Evolutionary conservation across 2,888 invertebrate genomes (phyloP), one percentile per base, ranked within the genome.

Genomic region (Dicyrtoma fusca): DNA sequence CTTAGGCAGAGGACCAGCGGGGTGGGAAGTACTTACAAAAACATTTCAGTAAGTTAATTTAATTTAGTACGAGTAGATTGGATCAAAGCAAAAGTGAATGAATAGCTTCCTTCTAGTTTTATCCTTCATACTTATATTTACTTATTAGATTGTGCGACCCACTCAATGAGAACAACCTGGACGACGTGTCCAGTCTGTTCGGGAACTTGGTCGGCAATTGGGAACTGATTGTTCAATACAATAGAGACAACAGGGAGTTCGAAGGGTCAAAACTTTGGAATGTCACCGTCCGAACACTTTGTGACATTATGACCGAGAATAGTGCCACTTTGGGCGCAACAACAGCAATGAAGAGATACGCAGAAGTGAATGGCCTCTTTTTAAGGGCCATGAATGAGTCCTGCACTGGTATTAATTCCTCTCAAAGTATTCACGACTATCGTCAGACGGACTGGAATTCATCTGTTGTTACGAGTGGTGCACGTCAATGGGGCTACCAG

Each of bases 221-320:
- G n/a, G n/a, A n/a, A n/a, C n/a, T 90, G 51, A 88, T 96, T 51
- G 96, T 97, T 0, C 97, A 97, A 82, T 97, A 97, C 83, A 96
- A 97, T 83, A 92, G 92, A 82, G 96, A 97, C 82, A 96, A 96
- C 83, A 87, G 95, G 34, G 88, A 89, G 1, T 89, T 82, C 86
- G 87, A 80, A 84, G 87, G 82, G 81, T 86, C 83, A 0, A 85
- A 85, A 70, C 87, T 86, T 34, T 87, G 87, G 17, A 91, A 89
- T 76, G 86, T 94, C 10, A 94, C 94, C 1, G 92, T 97, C 26
- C 91, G 92, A 82, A 88, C 88, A 19, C 87, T 94, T 10, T 97
- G 97, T 82, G 86, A 88, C 74, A 88, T 94, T 69, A 89, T 97
- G 88, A 82, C 81, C 0, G 75, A 81, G 21, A 71, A 73, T 13